Base-by-base conservation (phyloP, 1,140 invertebrate species). In the Octopus bimaculoides region DNA sequence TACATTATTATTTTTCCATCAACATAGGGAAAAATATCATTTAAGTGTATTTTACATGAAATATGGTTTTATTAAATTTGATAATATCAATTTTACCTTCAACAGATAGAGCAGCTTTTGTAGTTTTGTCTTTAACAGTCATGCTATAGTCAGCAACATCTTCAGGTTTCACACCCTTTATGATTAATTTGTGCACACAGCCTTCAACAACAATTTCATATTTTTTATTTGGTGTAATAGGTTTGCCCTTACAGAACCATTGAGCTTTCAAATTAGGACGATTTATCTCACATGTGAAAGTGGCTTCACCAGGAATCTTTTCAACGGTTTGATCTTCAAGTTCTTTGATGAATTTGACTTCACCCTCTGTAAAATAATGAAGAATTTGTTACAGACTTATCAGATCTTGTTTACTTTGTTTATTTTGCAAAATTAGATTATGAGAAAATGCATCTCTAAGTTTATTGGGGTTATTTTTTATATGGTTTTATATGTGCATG, bases 171-270 rank as follows among this genome's bases (percentile, higher is more conserved):
- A 91, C 81, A 93, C 93, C 88, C 95, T 96, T 5, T 94, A 92
- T n/a, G 94, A 95, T 94, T 5, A 99, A 92, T 83, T 94, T 81
- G 89, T 91, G 82, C 94, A 93, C 81, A 90, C 91, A 78, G 92
- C 93, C 80, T 90, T 98, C 96, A 7, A 95, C 91, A 52, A 96
- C 96, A 88, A 98, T 98, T 86, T 93, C 95, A 84, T 97, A 89
- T 96, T 97, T 98, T 84, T 96, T 93, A 74, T 96, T 95, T 86
- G 94, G 78, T 81, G 26, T 96, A 82, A 99, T 97, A 75, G 93
- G 93, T 90, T 98, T 96, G 56, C 96, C 96, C 85, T 98, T 96
- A 81, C 95, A 92, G 10, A 94, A 93, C 89, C 89, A 90, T 78
- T 86, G 84, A 52, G 85, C 87, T 14, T 80, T 80, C 4, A 87